Base-by-base conservation (phyloP, 1,140 invertebrate species). In the Hypsibius dujardini region DNA sequence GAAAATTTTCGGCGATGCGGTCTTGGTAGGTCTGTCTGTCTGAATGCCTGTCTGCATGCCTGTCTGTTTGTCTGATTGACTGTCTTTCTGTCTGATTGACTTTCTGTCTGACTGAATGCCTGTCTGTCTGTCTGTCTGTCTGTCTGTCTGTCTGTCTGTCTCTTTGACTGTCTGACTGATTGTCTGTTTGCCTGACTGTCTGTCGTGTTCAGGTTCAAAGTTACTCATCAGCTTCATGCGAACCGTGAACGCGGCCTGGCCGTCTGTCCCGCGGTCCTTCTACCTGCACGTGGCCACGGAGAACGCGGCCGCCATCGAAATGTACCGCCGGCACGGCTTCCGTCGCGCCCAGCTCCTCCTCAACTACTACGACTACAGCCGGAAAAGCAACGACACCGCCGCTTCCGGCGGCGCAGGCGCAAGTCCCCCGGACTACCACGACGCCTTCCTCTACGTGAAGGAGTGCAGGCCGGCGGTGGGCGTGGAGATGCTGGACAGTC, bases 261-360 rank as follows among this genome's bases (percentile, higher is more conserved):
- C 62, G 12, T 15, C 12, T 67, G 12, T 67, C 12, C 45, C 62
- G 12, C 62, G 62, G 12, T 15, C 62, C 62, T 67, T 67, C 62
- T 67, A 15, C 42, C 42, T 67, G 42, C 62, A 67, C 45, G 12
- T 12, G 12, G 62, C 62, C 12, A 42, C 42, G 62, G 62, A 67
- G 12, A 67, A 67, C 42, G 12, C 12, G 12, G 62, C 62, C 42
- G 62, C 62, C 12, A 15, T 67, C 12, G 42, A 7, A 42, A 67
- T 67, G 62, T 67, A 67, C 62, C 3, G 3, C 7, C 12, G 62
- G 7, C 62, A 67, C 3, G 62, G 62, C 12, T 67, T 67, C 45
- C 42, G 12, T 15, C 42, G 12, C 12, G 42, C 45, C 12, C 12
- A 42, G 12, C 12, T 67, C 3, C 42, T 67, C 12, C 12, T 7